Evolutionary conservation across 2,797 vertebrate genomes (phyloP).

Genomic region (Arnoldichthys spilopterus): DNA sequence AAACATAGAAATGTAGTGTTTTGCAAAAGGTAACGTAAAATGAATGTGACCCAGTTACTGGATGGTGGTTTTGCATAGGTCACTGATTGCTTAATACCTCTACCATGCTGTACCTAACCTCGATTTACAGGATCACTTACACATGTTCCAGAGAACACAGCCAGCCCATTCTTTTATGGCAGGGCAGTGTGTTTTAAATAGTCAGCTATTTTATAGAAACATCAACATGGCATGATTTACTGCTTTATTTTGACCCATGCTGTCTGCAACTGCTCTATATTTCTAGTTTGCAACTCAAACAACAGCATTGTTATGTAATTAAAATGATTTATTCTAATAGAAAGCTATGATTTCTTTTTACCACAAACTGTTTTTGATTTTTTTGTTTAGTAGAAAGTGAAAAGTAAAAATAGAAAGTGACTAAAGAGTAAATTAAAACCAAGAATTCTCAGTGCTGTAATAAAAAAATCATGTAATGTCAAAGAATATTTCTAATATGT

Average conservation of each 20-base stretch:
- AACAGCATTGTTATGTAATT: background rate
- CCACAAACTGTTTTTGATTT: background rate
- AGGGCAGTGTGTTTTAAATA: background rate
- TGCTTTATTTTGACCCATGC: background rate
- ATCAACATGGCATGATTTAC: background rate
- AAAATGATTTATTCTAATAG: background rate
- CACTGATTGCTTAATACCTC: background rate
- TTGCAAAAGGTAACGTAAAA: background rate
- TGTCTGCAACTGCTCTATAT: background rate
- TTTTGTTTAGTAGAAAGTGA: background rate
- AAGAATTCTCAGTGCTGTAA: background rate
- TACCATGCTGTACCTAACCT: background rate
- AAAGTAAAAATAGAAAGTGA: no score
- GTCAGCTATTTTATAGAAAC: background rate
- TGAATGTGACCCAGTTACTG: background rate
- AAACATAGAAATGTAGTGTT: no score
- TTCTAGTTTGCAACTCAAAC: background rate
- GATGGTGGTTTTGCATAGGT: background rate
- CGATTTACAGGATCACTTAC: background rate
- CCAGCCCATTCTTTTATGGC: background rate
- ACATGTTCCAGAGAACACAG: background rate
- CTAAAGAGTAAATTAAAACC: background rate
- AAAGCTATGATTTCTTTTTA: background rate
- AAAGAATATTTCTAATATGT: no score
- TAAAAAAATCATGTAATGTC: background rate